Evolutionary conservation across 2,797 vertebrate species (phyloP), one percentile per base, ranked within the genome.

Genomic region (Cheirogaleus major): DNA sequence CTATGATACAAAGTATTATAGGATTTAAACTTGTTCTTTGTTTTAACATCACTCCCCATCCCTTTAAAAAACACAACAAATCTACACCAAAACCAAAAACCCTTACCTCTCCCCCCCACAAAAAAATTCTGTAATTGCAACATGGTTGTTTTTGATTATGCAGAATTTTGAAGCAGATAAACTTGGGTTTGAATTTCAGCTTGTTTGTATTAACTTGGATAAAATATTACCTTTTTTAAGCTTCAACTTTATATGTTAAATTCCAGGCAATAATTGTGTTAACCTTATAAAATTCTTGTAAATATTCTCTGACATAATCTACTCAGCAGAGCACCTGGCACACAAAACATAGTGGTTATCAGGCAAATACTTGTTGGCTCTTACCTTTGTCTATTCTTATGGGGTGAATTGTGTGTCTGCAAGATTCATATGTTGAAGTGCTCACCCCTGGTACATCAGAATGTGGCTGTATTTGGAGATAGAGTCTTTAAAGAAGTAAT

Each of bases 1-100:
- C 20, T 79, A 2, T 89, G 35, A 85, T 41, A 50, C 25, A 89
- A 85, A 86, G 57, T n/a, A 59, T 8, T 67, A 32, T 5, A 32
- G 15, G 9, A 86, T 78, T 94, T 93, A 94, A 96, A 79, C 86
- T 27, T 93, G 18, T 45, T 79, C 50, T 69, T 94, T 86, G 10
- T 59, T 94, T 87, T 78, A 63, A 4, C 14, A 91, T 73, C 12
- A 89, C 18, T 78, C 6, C 4, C 0, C 38, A 18, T 4, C 9
- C 1, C 41, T 61, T 87, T 61, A 48, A 55, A 75, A 85, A 75
- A 57, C 20, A 84, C 50, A 67, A 61, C 23, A 70, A 69, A 80
- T 10, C 14, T 43, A 73, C 50, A 67, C 7, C n/a, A 7, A 89
- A 92, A 76, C 22, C 18, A 3, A 70, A 92, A 87, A 30, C 0